Base-by-base conservation (phyloP, 2,113 vertebrate species). In the Bungarus multicinctus region DNA sequence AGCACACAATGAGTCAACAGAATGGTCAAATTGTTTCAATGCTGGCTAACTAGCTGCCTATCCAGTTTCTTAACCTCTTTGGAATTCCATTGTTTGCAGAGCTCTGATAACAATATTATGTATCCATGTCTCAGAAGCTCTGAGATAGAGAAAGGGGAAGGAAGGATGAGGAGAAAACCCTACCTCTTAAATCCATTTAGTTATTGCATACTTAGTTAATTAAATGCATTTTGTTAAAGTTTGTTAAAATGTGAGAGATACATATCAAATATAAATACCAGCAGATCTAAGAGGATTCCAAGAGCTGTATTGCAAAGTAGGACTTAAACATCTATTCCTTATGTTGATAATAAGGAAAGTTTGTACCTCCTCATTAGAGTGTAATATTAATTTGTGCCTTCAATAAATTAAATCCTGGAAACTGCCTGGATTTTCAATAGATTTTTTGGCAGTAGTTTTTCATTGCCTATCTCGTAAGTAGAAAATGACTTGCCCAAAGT, bases 1-100 rank as follows among this genome's bases (percentile, higher is more conserved):
- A 95, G 95, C 95, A 94, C 92, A 95, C 89, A 93, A 64, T 87
- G 81, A 81, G 90, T 92, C 96, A 95, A 94, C 96, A 96, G 96
- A 96, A 91, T 96, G 90, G 95, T 93, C 95, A 92, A 93, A 93
- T 93, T 90, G 92, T 96, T 96, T 95, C 97, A 94, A 16, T 94
- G 95, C 94, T 96, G 95, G 94, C 96, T 97, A 95, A 96, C 95
- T 97, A 96, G 96, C 94, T 96, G 95, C 96, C 95, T 94, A 94
- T 96, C 96, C 90, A 93, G 91, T 94, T 96, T 93, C 57, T 97
- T 97, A 97, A 95, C 94, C 95, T 97, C 96, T 96, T 93, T 97
- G 34, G 95, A 92, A 91, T 90, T 92, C 92, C 89, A 94, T 94
- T 64, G 91, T 94, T 89, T 97, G 95, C 97, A 97, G 94, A 95